These are phyloP conservation scores for Danio aesculapii DNA, from an alignment of 2,797 vertebrate species.

Conservation along the genomic window DNA sequence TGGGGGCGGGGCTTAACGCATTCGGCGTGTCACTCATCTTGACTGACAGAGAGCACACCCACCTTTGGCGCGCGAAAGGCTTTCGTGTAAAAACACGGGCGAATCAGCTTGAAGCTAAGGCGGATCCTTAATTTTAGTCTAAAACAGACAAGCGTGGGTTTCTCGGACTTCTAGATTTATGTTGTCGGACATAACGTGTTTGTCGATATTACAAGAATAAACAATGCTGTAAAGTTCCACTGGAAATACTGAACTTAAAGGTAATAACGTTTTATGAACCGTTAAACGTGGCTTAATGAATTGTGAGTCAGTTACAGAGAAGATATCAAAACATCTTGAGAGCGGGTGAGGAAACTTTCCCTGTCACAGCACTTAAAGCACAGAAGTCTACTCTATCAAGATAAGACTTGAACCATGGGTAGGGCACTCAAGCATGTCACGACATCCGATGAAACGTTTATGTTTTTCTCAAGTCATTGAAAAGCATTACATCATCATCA, in stretches of 20 bases:
- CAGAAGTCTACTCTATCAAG: constrained; percentile 33
- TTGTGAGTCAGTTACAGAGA: neutral
- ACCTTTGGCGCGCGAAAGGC: constrained; percentile 30
- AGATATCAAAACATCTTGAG: neutral
- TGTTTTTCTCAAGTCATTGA: constrained; percentile 23
- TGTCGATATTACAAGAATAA: neutral
- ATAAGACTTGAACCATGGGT: constrained; percentile 48
- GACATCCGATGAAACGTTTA: constrained; percentile 24
- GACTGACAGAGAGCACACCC: constrained; percentile 71
- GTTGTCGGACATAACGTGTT: neutral
- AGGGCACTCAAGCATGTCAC: constrained; percentile 52
- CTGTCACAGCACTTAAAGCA: neutral
- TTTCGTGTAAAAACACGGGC: neutral
- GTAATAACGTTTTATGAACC: neutral
- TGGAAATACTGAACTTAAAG: neutral
- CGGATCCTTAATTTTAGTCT: constrained; percentile 31
- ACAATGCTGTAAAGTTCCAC: neutral
- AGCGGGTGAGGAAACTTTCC: neutral
- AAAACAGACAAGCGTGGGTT: neutral
- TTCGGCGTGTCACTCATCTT: constrained; percentile 69
- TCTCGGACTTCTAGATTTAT: neutral
- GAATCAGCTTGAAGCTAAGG: constrained; percentile 52
- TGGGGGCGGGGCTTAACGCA: constrained; percentile 71
- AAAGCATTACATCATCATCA: constrained; percentile 41
- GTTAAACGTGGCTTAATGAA: neutral